Conservation (phyloP, 2,113 vertebrate genomes). For the Castor canadensis region DNA sequence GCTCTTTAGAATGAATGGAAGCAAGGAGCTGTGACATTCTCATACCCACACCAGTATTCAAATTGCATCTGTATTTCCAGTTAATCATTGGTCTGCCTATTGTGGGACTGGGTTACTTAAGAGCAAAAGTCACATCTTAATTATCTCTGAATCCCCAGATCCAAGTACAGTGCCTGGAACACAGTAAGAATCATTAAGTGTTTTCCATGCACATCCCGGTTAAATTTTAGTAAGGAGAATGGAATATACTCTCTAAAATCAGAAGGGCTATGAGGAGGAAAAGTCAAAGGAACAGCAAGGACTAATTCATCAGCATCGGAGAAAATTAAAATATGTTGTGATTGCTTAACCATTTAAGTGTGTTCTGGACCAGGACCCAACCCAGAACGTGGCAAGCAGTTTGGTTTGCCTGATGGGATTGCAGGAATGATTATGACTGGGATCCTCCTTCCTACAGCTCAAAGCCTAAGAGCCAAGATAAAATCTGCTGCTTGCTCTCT, state of each 20-base stretch:
- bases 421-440: background rate
- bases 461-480: background rate
- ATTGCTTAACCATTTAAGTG: background rate
- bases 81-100: background rate
- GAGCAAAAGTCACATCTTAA: slow-evolving; percentile 20
- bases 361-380: background rate
- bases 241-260: background rate
- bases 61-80: background rate
- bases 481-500: background rate
- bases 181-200: background rate
- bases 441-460: background rate
- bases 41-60: background rate
- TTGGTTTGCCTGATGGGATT: background rate
- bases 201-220: background rate
- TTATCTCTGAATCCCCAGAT: background rate
- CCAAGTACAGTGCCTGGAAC: background rate
- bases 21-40: background rate
- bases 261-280: background rate
- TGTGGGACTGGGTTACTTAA: slow-evolving; percentile 21
- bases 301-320: background rate
- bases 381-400: background rate
- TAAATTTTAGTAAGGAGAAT: slow-evolving; percentile 1
- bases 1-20: slow-evolving; percentile 24
- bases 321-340: background rate
- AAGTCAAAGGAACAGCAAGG: background rate